Evolutionary conservation across 1,140 invertebrate genomes (phyloP), one percentile per base, ranked within the genome.

Genomic region (Eriocheir sinensis): DNA sequence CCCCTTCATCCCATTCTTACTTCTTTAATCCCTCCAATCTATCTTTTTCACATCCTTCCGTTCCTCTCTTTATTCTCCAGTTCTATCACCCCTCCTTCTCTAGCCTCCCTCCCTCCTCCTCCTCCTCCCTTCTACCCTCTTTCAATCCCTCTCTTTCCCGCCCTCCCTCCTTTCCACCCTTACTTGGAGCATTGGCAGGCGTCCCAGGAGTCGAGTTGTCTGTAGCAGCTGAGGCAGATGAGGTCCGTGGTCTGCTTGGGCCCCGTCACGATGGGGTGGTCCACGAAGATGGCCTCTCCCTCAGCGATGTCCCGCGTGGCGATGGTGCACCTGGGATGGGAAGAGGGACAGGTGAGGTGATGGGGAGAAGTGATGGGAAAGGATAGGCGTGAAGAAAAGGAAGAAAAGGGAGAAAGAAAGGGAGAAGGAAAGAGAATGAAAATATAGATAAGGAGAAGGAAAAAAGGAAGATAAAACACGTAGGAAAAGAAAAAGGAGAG

Each of bases 231-330:
- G 36, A 96, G 92, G 36, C 95, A 96, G 32, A 96, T 91, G 36
- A 93, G 89, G n/a, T 94, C 95, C 15, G 92, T 92, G 72, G 91
- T 96, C 79, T 96, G 95, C 48, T 96, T 96, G 60, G 95, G 95
- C 3, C 95, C 95, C 2, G 94, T 95, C 36, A 96, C 83, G 6
- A 95, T 30, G 21, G 95, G 95, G 41, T 95, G 93, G 85, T 96
- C 95, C 30, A 93, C 92, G 92, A 95, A 96, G 21, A 96, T 60
- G n/a, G 89, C 83, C 89, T 96, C 95, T 0, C 95, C 95, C 32
- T 96, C 95, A 21, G 60, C 38, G 53, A 96, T 94, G 89, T 96
- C 95, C 85, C 81, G 88, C 27, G 60, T 90, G 36, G 95, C 95
- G 12, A 96, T 92, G 40, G 95, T 92, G 85, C 95, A 96, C 72